A percentile compares a stretch with the other conserved stretches of the same genome.
phyloP scores from a whole-genome alignment of 2,888 invertebrate genomes.

The Scrobipalpa atriplicella region DNA sequence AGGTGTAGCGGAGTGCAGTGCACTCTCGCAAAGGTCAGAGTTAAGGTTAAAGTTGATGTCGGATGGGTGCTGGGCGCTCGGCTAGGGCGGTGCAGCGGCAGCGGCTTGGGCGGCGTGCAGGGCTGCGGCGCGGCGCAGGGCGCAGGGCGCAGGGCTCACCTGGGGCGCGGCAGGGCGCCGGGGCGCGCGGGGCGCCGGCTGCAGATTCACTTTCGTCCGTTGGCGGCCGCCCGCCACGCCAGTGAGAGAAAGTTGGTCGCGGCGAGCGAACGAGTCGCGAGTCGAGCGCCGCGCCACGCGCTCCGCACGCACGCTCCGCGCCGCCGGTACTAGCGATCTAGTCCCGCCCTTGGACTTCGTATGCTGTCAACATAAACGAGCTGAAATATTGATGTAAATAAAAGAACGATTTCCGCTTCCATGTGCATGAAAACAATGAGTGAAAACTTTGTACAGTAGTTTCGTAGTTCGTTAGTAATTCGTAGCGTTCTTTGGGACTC shows the following conservation, averaged over 20 bases:
- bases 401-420: slow-evolving; percentile 54
- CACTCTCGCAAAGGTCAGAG: slow-evolving; percentile 76
- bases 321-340: slow-evolving; percentile 58
- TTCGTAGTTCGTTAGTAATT: slow-evolving; percentile 35
- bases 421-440: slow-evolving; percentile 48
- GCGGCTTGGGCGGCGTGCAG: slow-evolving; percentile 51
- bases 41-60: slow-evolving; percentile 79
- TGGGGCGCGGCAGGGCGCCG: slow-evolving; percentile 42
- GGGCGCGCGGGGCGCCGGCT: slow-evolving; percentile 51
- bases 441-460: slow-evolving; percentile 45
- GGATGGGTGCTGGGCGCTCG: slow-evolving; percentile 57
- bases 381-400: slow-evolving; percentile 52
- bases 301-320: slow-evolving; percentile 38
- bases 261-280: slow-evolving; percentile 80
- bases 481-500: slow-evolving; percentile 38
- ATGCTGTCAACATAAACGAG: slow-evolving; percentile 49
- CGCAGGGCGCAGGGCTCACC: slow-evolving; percentile 49
- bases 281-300: slow-evolving; percentile 66
- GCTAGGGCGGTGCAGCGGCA: slow-evolving; percentile 49
- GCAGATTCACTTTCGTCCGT: slow-evolving; percentile 82
- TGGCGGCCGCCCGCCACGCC: slow-evolving; percentile 75
- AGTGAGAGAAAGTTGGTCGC: slow-evolving; percentile 83
- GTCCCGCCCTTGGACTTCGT: slow-evolving; percentile 58
- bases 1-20: slow-evolving; percentile 60
- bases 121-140: slow-evolving; percentile 47